phyloP scores from a whole-genome alignment of 2,113 vertebrate genomes.

The Chaetorhynchus papuensis region DNA sequence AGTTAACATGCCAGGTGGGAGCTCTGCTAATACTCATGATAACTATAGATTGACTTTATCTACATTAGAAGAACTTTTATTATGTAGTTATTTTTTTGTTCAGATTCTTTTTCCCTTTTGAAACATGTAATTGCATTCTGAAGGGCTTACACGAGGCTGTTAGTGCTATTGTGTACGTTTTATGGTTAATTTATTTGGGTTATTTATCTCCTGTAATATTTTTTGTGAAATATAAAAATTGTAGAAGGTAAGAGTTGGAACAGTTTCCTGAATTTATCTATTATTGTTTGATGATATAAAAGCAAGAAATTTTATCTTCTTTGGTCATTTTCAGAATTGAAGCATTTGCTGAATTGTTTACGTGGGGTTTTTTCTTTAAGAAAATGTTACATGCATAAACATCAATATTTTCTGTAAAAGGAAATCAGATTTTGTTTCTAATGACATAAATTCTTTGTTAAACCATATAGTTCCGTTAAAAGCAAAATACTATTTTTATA shows the following conservation, averaged over 20 bases:
- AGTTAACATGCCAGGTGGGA: background rate
- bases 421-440: background rate
- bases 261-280: background rate
- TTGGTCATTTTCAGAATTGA: background rate
- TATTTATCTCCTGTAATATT: background rate
- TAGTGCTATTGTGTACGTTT: background rate
- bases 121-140: background rate
- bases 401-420: background rate
- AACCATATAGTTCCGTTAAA: background rate
- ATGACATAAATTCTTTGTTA: background rate
- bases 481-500: background rate
- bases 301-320: background rate
- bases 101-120: background rate
- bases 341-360: background rate
- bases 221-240: background rate
- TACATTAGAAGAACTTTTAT: background rate
- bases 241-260: background rate
- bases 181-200: background rate
- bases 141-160: background rate
- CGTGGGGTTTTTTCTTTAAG: background rate
- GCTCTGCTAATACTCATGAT: background rate
- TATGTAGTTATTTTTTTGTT: background rate
- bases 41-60: background rate
- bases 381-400: background rate
- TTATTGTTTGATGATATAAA: background rate